Evolutionary conservation across 2,797 vertebrate species (phyloP).

Genomic region (Sebastolobus altivelis): DNA sequence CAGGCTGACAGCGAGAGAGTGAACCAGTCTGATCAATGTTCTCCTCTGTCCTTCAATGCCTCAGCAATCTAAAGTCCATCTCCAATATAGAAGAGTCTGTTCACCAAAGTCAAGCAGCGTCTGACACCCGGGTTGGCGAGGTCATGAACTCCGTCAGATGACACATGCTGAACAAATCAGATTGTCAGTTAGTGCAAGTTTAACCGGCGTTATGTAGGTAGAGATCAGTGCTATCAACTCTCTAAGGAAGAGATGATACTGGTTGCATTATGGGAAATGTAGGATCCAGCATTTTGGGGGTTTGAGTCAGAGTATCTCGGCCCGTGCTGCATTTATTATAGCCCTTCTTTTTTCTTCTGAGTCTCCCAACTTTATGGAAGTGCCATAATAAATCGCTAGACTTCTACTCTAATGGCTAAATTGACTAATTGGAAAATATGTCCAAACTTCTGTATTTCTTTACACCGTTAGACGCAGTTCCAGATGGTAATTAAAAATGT

Average conservation of each 20-base stretch:
- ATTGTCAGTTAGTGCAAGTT: neutral
- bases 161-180: conserved; percentile 10
- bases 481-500: neutral
- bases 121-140: neutral
- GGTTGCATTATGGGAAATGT: neutral
- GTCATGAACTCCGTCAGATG: conserved; percentile 19
- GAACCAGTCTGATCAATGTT: conserved; percentile 27
- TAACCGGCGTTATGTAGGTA: neutral
- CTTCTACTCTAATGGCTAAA: neutral
- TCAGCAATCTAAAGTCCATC: conserved; percentile 4
- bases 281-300: neutral
- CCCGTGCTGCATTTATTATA: neutral
- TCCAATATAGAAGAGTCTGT: conserved; percentile 4
- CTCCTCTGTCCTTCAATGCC: conserved; percentile 24
- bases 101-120: neutral
- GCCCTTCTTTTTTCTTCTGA: neutral
- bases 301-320: neutral
- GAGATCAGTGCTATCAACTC: neutral
- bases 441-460: neutral
- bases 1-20: conserved; percentile 29
- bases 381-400: neutral
- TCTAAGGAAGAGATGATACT: neutral
- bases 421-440: neutral
- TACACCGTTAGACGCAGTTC: neutral
- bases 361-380: neutral